Base-by-base conservation (phyloP, 2,113 vertebrate genomes). In the Drymodes brunneopygia region DNA sequence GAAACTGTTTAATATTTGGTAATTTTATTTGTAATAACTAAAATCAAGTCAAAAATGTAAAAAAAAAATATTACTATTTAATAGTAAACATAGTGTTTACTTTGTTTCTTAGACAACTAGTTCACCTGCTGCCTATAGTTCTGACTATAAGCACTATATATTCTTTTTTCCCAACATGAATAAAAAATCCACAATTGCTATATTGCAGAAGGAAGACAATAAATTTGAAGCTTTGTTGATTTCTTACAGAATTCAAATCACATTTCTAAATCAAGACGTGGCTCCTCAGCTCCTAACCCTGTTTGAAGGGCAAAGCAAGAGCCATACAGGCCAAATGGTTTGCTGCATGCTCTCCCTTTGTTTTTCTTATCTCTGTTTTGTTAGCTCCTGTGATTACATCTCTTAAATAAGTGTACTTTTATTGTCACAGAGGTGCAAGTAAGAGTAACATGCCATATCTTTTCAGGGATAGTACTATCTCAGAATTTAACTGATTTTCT, bases 71-170 rank as follows among this genome's bases (percentile, higher is more conserved):
- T 42, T 15, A 42, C 7, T 24, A 23, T 60, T 53, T 50, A 66
- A 45, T 31, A 42, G 0, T 60, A 69, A 65, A 29, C 0, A 2
- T 11, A 3, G 3, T 25, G 28, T 25, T 60, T 5, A 56, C 72
- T 50, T 53, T 31, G 29, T 62, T 93, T 66, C 10, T 64, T 87
- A 56, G 13, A 33, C 7, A 80, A 58, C 15, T 28, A 47, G 25
- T 29, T 56, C 21, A 73, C 4, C 9, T 48, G 21, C 12, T 61
- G 12, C 11, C 24, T 48, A 53, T 1, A 28, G 4, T 5, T 69
- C 9, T 9, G 4, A 28, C 8, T 70, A 7, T 20, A 21, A 35
- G 2, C 24, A 57, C 28, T n/a, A 7, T 13, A 61, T 80, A 22
- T 38, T 65, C 66, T 19, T 79, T 65, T 28, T 72, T 86, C 8